Evolutionary conservation across 2,888 invertebrate genomes (phyloP).

Genomic region (Metopia argyrocephala): DNA sequence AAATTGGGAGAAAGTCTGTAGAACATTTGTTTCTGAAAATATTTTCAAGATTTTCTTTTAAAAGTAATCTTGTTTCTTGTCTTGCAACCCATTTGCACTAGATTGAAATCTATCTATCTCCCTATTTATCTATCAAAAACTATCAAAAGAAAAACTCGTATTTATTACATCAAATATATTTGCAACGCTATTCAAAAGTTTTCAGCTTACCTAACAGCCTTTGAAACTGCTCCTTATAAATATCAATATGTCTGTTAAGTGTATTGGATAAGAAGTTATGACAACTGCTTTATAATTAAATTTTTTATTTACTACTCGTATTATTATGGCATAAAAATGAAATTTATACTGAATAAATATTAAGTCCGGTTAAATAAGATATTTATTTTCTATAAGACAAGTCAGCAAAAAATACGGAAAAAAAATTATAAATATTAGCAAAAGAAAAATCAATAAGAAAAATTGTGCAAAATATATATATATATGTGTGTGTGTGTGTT

Average conservation of each 20-base stretch:
- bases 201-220: background rate
- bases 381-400: background rate
- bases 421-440: background rate
- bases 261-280: background rate
- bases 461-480: background rate
- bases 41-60: too few relatives aligned
- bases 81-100: too few relatives aligned
- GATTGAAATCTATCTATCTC: too few relatives aligned
- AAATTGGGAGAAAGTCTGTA: too few relatives aligned
- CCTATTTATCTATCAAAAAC: background rate
- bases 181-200: too few relatives aligned
- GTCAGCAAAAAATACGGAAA: background rate
- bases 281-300: slow-evolving; percentile 4
- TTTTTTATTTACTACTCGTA: slow-evolving; percentile 18
- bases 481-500: slow-evolving; percentile 3
- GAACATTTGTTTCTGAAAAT: too few relatives aligned
- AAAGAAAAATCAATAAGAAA: background rate
- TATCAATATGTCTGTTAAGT: background rate
- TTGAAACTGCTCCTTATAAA: background rate
- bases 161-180: background rate
- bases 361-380: background rate
- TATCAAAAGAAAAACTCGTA: background rate
- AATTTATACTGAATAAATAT: background rate
- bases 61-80: too few relatives aligned
- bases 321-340: background rate